Base-by-base conservation (phyloP, 2,888 invertebrate genomes). In the Halocaridina rubra region DNA sequence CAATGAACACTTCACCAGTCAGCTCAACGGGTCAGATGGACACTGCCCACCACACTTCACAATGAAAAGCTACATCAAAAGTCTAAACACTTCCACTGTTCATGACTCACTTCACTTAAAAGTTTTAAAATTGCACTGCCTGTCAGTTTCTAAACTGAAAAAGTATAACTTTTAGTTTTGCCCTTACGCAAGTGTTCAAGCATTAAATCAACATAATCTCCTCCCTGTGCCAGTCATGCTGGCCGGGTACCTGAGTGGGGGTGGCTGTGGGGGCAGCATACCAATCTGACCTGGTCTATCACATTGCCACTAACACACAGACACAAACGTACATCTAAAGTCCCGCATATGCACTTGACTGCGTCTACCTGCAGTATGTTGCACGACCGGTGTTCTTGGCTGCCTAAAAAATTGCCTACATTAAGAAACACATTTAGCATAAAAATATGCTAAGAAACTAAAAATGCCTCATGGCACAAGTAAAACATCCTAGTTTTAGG, bases 251-350 rank as follows among this genome's bases (percentile, higher is more conserved):
- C 82, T 84, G 80, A 84, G 84, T 75, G 22, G 81, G 64, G 81
- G 61, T 74, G 75, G 74, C 64, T 67, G 75, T 74, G 80, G 67
- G 79, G 79, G 79, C 72, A 75, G 75, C 84, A 79, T 74, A 39
- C 80, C 74, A 67, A 64, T 84, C 80, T 84, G 84, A 80, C 79
- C 78, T 74, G 74, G 79, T 84, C 84, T 80, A 84, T 84, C 84
- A 84, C 84, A 84, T 79, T 84, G 84, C 79, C 84, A 79, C 79
- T 84, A 84, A 84, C 84, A 84, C 81, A 84, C 84, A 74, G 79
- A 84, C 84, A 84, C 79, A 84, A 84, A 84, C 74, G 80, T 84
- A 84, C 79, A 84, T 80, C 80, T 79, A 84, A 84, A 84, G 84
- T 80, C 84, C 53, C 79, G 67, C 75, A 79, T 84, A 80, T 80